These are phyloP conservation scores for Stercorarius parasiticus DNA, from an alignment of 2,113 vertebrate species.

Conservation along the genomic window DNA sequence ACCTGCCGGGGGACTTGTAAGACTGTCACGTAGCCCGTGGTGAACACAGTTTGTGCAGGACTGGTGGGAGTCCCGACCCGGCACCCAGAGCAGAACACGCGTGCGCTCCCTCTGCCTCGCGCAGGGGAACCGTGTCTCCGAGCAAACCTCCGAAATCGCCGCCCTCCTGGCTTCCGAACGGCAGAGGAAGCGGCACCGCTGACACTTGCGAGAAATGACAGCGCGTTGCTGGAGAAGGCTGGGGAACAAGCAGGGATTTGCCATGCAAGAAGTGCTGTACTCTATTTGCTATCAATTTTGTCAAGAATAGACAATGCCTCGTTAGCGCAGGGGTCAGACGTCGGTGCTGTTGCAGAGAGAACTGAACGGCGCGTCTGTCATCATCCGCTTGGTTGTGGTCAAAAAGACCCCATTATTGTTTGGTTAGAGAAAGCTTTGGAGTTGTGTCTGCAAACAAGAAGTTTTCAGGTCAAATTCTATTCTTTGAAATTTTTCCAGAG, in stretches of 20 bases:
- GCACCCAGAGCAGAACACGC: accelerated
- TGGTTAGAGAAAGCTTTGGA: not conserved
- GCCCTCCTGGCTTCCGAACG: not conserved
- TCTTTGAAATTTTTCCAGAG: constrained; percentile 7
- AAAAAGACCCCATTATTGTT: not conserved
- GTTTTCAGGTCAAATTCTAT: constrained; percentile 19
- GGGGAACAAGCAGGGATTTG: not conserved
- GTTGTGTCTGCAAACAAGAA: not conserved
- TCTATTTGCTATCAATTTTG: not conserved
- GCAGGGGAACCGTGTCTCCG: not conserved
- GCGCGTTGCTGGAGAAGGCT: not conserved
- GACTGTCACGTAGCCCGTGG: accelerated
- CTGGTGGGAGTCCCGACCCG: not conserved
- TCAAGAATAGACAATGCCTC: not conserved
- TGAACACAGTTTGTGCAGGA: accelerated
- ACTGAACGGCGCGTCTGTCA: not conserved
- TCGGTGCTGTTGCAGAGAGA: not conserved
- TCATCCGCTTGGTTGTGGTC: not conserved
- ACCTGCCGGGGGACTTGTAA: accelerated
- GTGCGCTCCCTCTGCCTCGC: not conserved
- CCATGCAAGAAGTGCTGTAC: not conserved
- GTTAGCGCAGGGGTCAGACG: not conserved
- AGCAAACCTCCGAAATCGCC: not conserved
- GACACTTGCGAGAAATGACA: not conserved
- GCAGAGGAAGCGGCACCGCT: not conserved